Evolutionary conservation across 2,797 vertebrate genomes (phyloP), one percentile per base, ranked within the genome.

Genomic region (Phrynocephalus guinanensis): DNA sequence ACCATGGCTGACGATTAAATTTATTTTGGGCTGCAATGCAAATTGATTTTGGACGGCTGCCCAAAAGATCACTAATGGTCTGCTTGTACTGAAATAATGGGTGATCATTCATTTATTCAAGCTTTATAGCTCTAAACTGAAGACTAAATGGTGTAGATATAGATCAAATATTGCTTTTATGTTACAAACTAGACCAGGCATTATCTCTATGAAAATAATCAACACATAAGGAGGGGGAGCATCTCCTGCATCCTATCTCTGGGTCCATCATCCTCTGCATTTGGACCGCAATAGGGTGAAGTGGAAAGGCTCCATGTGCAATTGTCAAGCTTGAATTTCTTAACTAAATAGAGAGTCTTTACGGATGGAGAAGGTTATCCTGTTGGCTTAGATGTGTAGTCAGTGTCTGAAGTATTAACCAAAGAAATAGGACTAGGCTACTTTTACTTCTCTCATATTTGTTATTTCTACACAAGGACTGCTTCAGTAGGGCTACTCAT

Each of bases 1-100:
- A 90, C 92, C 93, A 86, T 90, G 26, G 44, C 79, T 91, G 72
- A 94, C 83, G 91, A 86, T 94, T 94, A 84, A 78, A 68, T 94
- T 95, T 92, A 90, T 89, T 91, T 90, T 66, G 86, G 90, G 48
- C 73, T 86, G 50, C 84, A 91, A 52, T 86, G 82, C 91, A 88
- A 56, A 78, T 84, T 88, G 16, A 6, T 92, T 94, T 89, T 95
- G 86, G 80, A 52, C 73, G 71, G 82, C 44, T 87, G 76, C 93
- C 92, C 87, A 85, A 90, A 91, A 92, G 44, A 86, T 9, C 87
- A 84, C 90, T 91, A 91, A 86, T 91, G 78, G 68, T 6, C 84
- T 91, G 28, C 83, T 94, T 86, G n/a, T 84, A 56, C 75, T 86
- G 68, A 89, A 87, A 48, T 87, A 73, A 88, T 60, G 87, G 67